These are phyloP conservation scores for Mayetiola destructor DNA, from an alignment of 2,888 invertebrate genomes.

Conservation along the genomic window DNA sequence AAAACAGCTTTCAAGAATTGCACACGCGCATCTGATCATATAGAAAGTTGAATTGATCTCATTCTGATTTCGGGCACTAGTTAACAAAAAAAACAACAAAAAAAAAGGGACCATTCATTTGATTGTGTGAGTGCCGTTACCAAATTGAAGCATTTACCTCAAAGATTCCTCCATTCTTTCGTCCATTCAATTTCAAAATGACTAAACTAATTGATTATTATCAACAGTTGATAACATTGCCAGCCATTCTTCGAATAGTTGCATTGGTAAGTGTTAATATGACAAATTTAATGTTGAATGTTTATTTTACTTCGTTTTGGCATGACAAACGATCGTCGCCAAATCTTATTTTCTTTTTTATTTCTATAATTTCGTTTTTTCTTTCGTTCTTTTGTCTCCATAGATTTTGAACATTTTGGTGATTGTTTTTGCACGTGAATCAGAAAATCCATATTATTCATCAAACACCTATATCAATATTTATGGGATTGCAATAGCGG, in stretches of 20 bases:
- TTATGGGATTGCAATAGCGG: background rate
- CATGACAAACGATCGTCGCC: background rate
- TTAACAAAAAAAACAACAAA: no score
- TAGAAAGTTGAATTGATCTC: no score
- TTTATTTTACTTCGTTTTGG: background rate
- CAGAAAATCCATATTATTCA: conserved; percentile 9
- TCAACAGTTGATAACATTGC: background rate
- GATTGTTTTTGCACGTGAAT: background rate
- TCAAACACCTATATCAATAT: background rate
- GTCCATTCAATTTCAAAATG: no score
- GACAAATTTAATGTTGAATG: background rate
- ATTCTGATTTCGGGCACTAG: no score
- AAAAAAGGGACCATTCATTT: no score
- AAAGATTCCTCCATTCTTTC: no score
- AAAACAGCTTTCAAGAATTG: no score
- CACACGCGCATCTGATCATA: no score
- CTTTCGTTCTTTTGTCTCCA: background rate
- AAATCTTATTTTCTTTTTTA: background rate
- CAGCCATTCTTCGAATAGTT: background rate
- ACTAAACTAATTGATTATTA: background rate
- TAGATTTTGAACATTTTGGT: conserved; percentile 10
- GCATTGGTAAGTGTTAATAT: background rate
- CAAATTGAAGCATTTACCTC: no score
- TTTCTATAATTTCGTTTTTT: background rate
- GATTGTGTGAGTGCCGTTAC: no score